Evolutionary conservation across 2,113 vertebrate species (phyloP).

Genomic region (Syngnathus typhle): DNA sequence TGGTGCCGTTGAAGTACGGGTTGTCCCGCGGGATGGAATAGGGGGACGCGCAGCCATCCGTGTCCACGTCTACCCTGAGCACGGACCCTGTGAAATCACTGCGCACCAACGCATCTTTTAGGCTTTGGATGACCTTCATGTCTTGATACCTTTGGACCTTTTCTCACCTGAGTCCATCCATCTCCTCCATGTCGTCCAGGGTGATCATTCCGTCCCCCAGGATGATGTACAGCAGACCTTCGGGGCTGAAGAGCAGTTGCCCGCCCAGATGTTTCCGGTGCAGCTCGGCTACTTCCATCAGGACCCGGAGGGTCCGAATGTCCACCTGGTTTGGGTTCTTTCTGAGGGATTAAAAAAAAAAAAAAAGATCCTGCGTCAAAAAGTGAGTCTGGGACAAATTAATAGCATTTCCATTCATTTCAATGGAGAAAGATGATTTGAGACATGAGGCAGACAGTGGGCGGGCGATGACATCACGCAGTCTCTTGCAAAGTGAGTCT

Average conservation of each 20-base stretch:
- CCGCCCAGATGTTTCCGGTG: constrained; percentile 95
- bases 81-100: constrained; percentile 98
- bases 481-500: background rate
- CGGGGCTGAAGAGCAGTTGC: constrained; percentile 87
- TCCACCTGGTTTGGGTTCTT: constrained; percentile 96
- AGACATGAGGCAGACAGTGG: constrained; percentile 39
- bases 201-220: constrained; percentile 99
- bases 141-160: constrained; percentile 2
- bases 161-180: constrained; percentile 94
- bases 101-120: constrained; percentile 46
- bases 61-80: constrained; percentile 90
- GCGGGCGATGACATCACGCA: constrained; percentile 40
- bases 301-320: constrained; percentile 79
- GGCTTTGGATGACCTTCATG: background rate
- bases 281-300: constrained; percentile 95
- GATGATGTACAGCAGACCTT: constrained; percentile 88
- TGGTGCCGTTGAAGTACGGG: constrained; percentile 97
- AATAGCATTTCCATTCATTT: background rate
- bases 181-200: constrained; percentile 98
- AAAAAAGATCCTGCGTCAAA: background rate
- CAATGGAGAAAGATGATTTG: background rate
- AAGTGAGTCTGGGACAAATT: background rate
- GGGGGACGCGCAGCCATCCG: constrained; percentile 78
- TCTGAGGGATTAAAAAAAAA: constrained; percentile 51
- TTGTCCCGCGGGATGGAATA: constrained; percentile 91